Evolutionary conservation across 2,888 invertebrate genomes (phyloP).

Genomic region (Aricia artaxerxes): DNA sequence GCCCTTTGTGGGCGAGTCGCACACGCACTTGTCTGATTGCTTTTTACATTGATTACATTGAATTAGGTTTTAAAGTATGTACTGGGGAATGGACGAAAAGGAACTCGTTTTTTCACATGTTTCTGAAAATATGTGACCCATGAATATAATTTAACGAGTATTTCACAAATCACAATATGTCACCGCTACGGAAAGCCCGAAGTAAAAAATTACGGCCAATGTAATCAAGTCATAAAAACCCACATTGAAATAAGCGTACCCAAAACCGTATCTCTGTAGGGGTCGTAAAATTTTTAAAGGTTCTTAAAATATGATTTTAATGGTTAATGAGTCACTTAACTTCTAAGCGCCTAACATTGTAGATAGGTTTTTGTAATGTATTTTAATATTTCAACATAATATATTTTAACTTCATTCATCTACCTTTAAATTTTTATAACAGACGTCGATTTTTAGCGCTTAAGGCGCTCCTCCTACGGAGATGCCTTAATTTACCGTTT

Average conservation of each 20-base stretch:
- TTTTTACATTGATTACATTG: not conserved
- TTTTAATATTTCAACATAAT: not conserved
- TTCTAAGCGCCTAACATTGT: not conserved
- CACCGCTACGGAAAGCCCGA: conserved; percentile 6
- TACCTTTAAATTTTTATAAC: not conserved
- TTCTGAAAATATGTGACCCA: conserved; percentile 1
- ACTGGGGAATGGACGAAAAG: not conserved
- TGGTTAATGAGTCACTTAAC: not conserved
- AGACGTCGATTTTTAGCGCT: not conserved
- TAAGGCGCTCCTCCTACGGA: no score
- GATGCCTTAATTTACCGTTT: no score
- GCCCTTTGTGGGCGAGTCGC: no score
- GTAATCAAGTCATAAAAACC: conserved; percentile 11
- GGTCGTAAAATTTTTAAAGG: not conserved
- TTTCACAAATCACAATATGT: conserved; percentile 2
- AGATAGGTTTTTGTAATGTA: not conserved
- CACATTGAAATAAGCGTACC: conserved; percentile 11
- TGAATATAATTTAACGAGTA: conserved; percentile 17
- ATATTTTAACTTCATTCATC: no score
- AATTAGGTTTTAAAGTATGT: not conserved
- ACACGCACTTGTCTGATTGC: no score
- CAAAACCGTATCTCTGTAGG: conserved; percentile 6
- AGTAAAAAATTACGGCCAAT: conserved; percentile 16
- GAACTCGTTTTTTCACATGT: not conserved
- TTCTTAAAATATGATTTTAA: conserved; percentile 16